Evolutionary conservation across 1,140 invertebrate species (phyloP).

Genomic region (Drosophila repleta): DNA sequence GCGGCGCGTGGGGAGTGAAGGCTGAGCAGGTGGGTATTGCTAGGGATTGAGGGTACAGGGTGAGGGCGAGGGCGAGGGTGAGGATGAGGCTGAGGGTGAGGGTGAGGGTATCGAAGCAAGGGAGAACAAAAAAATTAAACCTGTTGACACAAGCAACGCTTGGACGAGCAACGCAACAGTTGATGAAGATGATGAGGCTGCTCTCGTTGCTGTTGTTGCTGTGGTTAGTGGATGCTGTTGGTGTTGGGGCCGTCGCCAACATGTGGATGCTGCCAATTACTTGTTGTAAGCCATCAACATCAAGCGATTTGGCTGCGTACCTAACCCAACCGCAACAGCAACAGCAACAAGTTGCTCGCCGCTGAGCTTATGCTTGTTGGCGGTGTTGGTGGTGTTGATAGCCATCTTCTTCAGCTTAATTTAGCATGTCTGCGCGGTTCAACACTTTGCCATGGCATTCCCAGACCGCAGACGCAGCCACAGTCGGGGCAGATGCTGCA

Average conservation of each 20-base stretch:
- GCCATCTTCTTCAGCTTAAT: constrained; percentile 83
- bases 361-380: constrained; percentile 37
- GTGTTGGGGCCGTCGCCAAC: constrained; percentile 48
- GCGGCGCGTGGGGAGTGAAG: constrained; percentile 32
- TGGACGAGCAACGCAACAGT: constrained; percentile 55
- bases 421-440: constrained; percentile 82
- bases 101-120: constrained; percentile 5
- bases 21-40: background rate
- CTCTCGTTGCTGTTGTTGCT: constrained; percentile 46
- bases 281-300: constrained; percentile 83
- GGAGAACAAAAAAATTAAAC: constrained; percentile 70
- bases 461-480: constrained; percentile 22
- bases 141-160: constrained; percentile 79
- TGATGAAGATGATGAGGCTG: constrained; percentile 56
- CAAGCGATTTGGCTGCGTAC: constrained; percentile 79
- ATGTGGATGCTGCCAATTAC: constrained; percentile 83
- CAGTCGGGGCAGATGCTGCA: background rate
- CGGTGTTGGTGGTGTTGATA: constrained; percentile 76
- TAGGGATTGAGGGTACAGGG: background rate
- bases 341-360: background rate
- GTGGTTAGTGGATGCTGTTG: constrained; percentile 39
- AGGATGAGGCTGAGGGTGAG: background rate
- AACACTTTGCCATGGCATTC: constrained; percentile 68
- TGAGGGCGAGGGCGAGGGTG: too few species aligned
- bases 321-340: constrained; percentile 18